Evolutionary conservation across 2,888 invertebrate species (phyloP), one percentile per base, ranked within the genome.

Genomic region (Paralinhomoeus sp.): DNA sequence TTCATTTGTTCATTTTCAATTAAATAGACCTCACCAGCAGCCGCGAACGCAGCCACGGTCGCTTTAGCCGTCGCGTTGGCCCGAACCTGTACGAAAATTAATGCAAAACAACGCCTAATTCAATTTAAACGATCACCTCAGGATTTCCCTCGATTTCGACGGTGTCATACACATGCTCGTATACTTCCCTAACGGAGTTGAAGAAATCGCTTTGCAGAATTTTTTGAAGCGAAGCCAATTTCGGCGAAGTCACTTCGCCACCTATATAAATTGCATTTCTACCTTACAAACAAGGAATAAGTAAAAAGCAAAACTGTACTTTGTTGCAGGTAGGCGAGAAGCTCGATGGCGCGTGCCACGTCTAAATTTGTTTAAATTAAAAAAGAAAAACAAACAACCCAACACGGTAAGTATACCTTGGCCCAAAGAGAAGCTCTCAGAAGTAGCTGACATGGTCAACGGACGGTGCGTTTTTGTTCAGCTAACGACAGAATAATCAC

Each of bases 81-180:
- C 52, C 89, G 71, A 7, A 91, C 82, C 55, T 56, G 46, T n/a
- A n/a, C 34, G 22, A 3, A 39, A 18, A 35, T 36, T 31, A 22
- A 3, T 34, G 46, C 20, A 17, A 34, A 41, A 27, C 27, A 9
- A 27, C 27, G 7, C 7, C 5, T 5, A 12, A 12, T 27, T 12
- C 7, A 12, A 27, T 9, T 27, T 12, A 12, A 27, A 12, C 27
- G 5, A 27, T 27, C 12, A 46, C 47, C 31, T 45, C 47, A 12
- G 47, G 41, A 39, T 3, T 42, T 43, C 38, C 50, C 21, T 57
- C 54, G 52, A 91, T 81, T 58, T 93, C 91, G 1, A 93, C 87
- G 1, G 93, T 93, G 66, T 93, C 89, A 61, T 97, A 93, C n/a
- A 97, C 87, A 70, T 91, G 89, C 62, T 99, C 97, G 60, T 97